phyloP scores from a whole-genome alignment of 1,140 invertebrate species.

The Andricus grossulariae region DNA sequence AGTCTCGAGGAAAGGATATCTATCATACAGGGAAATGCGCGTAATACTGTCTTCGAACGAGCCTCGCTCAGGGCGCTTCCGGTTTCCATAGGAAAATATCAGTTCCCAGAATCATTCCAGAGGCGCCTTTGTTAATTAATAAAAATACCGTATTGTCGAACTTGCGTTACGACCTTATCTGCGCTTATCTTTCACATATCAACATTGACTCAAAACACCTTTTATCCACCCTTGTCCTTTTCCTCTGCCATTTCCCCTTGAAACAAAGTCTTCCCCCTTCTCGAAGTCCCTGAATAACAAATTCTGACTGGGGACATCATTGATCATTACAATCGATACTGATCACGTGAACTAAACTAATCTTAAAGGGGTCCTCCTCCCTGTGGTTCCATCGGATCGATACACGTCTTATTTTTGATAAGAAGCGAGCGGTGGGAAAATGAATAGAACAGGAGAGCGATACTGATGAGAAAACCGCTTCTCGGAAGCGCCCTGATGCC shows the following conservation, averaged over 20 bases:
- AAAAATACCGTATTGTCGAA: neutral
- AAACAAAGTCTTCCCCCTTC: neutral
- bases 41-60: slow-evolving; percentile 28
- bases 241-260: neutral
- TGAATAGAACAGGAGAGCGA: neutral
- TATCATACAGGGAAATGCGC: slow-evolving; percentile 15
- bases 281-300: no score
- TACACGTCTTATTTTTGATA: neutral
- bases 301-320: no score
- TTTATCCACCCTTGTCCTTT: neutral
- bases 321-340: no score
- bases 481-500: slow-evolving; percentile 20
- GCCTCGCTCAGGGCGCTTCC: slow-evolving; percentile 23
- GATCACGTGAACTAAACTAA: no score
- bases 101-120: neutral
- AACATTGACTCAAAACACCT: neutral
- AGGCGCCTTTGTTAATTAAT: slow-evolving; percentile 21
- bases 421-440: neutral
- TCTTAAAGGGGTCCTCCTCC: no score
- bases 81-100: neutral
- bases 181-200: neutral
- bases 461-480: neutral
- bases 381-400: no score
- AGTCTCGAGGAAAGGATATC: neutral
- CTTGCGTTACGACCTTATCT: neutral